Base-by-base conservation (phyloP, 2,888 invertebrate species). In the Euproctis similis region DNA sequence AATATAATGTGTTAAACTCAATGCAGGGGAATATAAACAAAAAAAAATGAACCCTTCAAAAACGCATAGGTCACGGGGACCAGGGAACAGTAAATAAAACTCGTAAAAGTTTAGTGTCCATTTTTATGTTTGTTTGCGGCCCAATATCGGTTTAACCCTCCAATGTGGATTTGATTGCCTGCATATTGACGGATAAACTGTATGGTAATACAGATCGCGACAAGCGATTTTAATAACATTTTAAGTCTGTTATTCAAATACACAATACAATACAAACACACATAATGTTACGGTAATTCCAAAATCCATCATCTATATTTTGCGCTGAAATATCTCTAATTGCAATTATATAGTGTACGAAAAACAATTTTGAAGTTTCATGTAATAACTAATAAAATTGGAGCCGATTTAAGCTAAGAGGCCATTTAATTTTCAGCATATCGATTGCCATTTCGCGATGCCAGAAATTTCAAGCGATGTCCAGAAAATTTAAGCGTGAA, bases 41-140 rank as follows among this genome's bases (percentile, higher is more conserved):
- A 30, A 29, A 36, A 27, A 34, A 26, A 28, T 38, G 35, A 31
- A 30, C 42, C 35, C 40, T 40, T 30, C 32, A 43, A 40, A 26
- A 36, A 42, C 55, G n/a, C n/a, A n/a, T n/a, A n/a, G n/a, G n/a
- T n/a, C n/a, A 73, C 73, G 77, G 77, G 66, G 71, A 73, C 74
- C 69, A 45, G 52, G 31, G 50, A 46, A 57, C 60, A 57, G 63
- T 63, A 65, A 66, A 65, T 60, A 62, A 52, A 35, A 55, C 38
- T 74, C 75, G 62, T 81, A 77, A 81, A 82, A 62, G 36, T 81
- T 81, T 75, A 80, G 58, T 72, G 62, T 71, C 71, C 68, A 48
- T 67, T 80, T 80, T 82, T 80, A 81, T 77, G 77, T 78, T 73
- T 76, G 75, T 74, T 76, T 72, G 77, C 59, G 71, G 66, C 58